A percentile compares a stretch with the other conserved stretches of the same genome.
Conservation (phyloP, 2,888 invertebrate genomes). For the Melolontha melolontha region DNA sequence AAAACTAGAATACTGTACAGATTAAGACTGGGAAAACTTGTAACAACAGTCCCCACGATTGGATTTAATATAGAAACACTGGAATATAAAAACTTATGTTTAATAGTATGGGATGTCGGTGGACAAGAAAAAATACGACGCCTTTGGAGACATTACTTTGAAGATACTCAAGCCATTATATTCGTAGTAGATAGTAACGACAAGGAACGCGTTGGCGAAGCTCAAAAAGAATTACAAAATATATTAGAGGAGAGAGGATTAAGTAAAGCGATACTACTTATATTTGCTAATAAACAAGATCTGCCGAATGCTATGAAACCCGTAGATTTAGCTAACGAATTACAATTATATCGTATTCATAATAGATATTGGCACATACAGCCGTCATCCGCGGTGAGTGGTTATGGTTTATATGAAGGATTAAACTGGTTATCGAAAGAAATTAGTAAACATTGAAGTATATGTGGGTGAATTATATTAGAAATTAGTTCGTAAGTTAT, state of each 20-base stretch:
- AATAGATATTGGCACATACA: conserved; percentile 93
- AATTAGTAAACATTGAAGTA: conserved; percentile 77
- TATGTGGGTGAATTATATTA: neutral
- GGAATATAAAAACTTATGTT: conserved; percentile 97
- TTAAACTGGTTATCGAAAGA: conserved; percentile 93
- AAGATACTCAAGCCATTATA: conserved; percentile 94
- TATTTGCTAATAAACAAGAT: conserved; percentile 97
- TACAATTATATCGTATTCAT: conserved; percentile 85
- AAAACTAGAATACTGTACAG: conserved; percentile 97
- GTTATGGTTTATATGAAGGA: conserved; percentile 91
- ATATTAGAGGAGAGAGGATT: conserved; percentile 90
- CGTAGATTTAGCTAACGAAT: conserved; percentile 90
- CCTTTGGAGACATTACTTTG: conserved; percentile 97
- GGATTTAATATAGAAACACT: conserved; percentile 98
- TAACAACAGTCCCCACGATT: conserved; percentile 96
- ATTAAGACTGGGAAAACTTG: conserved; percentile 94
- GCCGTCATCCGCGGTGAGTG: conserved; percentile 91
- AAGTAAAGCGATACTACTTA: conserved; percentile 87
- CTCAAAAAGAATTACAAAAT: conserved; percentile 82
- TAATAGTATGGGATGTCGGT: conserved; percentile 98
- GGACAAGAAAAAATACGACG: conserved; percentile 97
- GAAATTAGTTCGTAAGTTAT: conserved; percentile 14
- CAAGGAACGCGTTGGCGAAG: conserved; percentile 90
- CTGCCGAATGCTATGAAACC: conserved; percentile 93
- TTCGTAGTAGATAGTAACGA: conserved; percentile 97